Percentiles rank a stretch among this genome's conserved stretches.
Evolutionary conservation across 2,797 vertebrate genomes (phyloP).

Genomic region (Sciaenops ocellatus): DNA sequence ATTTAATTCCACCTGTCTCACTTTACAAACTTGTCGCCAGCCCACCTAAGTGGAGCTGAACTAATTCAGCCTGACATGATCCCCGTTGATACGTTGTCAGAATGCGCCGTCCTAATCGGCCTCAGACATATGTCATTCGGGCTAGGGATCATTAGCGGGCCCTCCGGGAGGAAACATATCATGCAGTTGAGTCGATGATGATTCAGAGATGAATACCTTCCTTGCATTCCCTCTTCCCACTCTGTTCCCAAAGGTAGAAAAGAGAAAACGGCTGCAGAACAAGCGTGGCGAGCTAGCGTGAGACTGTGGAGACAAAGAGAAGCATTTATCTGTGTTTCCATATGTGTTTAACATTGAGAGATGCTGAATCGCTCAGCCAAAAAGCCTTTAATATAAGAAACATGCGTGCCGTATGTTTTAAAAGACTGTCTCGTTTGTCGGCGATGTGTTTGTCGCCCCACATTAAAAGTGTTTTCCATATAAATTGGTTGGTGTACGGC

Average conservation of each 20-base stretch:
- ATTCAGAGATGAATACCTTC: conserved; percentile 67
- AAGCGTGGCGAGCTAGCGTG: conserved; percentile 42
- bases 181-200: conserved; percentile 50
- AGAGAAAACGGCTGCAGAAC: conserved; percentile 43
- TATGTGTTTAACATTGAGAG: conserved; percentile 67
- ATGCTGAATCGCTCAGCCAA: conserved; percentile 61
- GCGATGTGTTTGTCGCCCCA: conserved; percentile 50
- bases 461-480: conserved; percentile 79
- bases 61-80: conserved; percentile 75
- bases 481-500: conserved; percentile 69
- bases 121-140: conserved; percentile 77
- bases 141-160: conserved; percentile 75
- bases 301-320: conserved; percentile 64
- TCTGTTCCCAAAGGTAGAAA: conserved; percentile 68
- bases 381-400: conserved; percentile 68
- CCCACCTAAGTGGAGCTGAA: conserved; percentile 60
- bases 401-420: conserved; percentile 60
- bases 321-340: conserved; percentile 75
- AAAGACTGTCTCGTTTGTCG: conserved; percentile 52
- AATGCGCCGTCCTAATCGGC: conserved; percentile 70
- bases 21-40: conserved; percentile 42
- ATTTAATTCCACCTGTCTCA: conserved; percentile 58
- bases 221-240: conserved; percentile 64
- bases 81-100: conserved; percentile 72
- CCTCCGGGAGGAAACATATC: conserved; percentile 64